Percentiles rank a stretch among this genome's conserved stretches.
phyloP scores from a whole-genome alignment of 1,140 invertebrate species.

The Caenorhabditis remanei region DNA sequence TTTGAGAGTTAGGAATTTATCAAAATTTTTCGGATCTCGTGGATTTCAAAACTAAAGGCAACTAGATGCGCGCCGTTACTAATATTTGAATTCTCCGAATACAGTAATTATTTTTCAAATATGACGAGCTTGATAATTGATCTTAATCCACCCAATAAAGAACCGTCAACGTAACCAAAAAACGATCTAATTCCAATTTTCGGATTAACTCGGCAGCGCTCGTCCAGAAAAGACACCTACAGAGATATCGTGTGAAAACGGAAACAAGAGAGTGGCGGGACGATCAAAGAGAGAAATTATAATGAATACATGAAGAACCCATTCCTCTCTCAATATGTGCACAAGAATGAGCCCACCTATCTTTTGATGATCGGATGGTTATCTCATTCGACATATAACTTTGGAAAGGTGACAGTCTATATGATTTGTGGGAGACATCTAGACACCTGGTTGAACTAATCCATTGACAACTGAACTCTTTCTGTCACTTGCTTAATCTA shows the following conservation, averaged over 20 bases:
- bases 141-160: not conserved
- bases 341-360: not conserved
- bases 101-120: too few relatives aligned
- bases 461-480: not conserved
- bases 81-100: too few relatives aligned
- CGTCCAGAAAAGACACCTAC: not conserved
- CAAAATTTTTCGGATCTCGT: too few relatives aligned
- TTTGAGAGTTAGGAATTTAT: too few relatives aligned
- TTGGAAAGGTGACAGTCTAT: not conserved
- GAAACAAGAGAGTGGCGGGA: not conserved
- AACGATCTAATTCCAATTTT: not conserved
- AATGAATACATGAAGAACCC: not conserved
- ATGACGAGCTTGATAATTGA: not conserved
- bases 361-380: not conserved
- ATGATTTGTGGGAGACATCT: not conserved
- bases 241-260: not conserved
- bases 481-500: conserved; percentile 3
- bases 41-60: too few relatives aligned
- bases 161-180: not conserved
- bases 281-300: not conserved
- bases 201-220: not conserved
- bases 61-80: too few relatives aligned
- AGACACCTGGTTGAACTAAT: conserved; percentile 1
- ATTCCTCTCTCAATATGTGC: not conserved
- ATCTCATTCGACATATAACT: not conserved